Evolutionary conservation across 1,140 invertebrate genomes (phyloP), one percentile per base, ranked within the genome.

Genomic region (Argopecten irradians): DNA sequence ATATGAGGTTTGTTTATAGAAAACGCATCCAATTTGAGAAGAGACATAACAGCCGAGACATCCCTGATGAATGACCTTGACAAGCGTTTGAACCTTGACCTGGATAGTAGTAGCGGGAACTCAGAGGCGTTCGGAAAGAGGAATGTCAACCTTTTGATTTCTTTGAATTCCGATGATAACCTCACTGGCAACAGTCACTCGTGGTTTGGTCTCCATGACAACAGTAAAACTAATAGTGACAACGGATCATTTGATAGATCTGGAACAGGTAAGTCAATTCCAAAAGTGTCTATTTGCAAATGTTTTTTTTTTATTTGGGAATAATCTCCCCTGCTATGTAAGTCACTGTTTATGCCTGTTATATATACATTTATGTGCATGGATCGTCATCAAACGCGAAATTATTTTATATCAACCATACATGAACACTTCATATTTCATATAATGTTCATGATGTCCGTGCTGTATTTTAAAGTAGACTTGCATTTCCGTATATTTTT

Each of bases 1-100:
- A 71, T 14, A 22, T 89, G 19, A 39, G 13, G n/a, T 86, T 82
- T 86, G 43, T 87, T 83, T 82, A 39, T 89, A 93, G 93, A 95
- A 88, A 92, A 90, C 41, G 91, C 92, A 34, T 93, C 93, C 1
- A 95, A 95, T 84, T 89, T 95, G 22, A 86, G 94, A 22, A 88
- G 94, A 55, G 94, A 95, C 88, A 93, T 95, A 36, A 95, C 94
- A 16, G 94, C 94, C 5, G 94, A 95, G 86, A 95, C 94, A 7
- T 95, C 94, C 0, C 87, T 95, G 32, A 95, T 95, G 94, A 94
- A 94, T 84, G 94, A 95, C 89, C 93, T 95, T 71, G 94, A 95
- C 91, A 95, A 95, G 85, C 91, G 93, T 7, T 84, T 94, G 13
- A 94, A 93, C 89, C 91, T 91, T 82, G 93, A 94, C 43, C 89